Conservation (phyloP, 64 coral and sea anemone species). For the Dendronephthya gigantea region DNA sequence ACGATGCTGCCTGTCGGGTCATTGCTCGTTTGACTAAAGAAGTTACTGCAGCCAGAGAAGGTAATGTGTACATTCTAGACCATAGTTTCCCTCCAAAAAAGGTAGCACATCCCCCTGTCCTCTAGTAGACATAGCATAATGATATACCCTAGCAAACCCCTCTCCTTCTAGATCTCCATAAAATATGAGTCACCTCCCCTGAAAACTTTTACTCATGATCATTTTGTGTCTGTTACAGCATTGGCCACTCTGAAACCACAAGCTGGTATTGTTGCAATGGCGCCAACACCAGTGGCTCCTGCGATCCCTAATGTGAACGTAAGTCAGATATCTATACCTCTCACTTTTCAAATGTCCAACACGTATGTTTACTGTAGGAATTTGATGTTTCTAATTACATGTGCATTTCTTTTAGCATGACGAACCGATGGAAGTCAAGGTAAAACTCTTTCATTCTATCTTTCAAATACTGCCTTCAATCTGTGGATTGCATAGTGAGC, state of each 20-base stretch:
- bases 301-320: slow-evolving; percentile 37
- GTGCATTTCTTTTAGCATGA: not conserved
- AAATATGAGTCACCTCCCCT: not conserved
- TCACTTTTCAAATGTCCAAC: too few species aligned
- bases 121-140: too few species aligned
- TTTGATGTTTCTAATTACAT: too few species aligned
- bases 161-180: not conserved
- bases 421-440: slow-evolving; percentile 10
- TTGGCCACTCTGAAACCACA: slow-evolving; percentile 98
- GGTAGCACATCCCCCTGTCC: too few species aligned
- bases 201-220: not conserved
- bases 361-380: too few species aligned
- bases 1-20: slow-evolving; percentile 98
- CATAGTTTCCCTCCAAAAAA: too few species aligned
- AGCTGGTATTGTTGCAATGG: slow-evolving; percentile 75
- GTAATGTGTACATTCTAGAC: slow-evolving; percentile 14
- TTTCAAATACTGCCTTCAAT: not conserved
- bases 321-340: too few species aligned
- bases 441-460: not conserved
- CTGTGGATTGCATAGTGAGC: too few species aligned
- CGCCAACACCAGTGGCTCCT: slow-evolving; percentile 36
- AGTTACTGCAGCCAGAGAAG: slow-evolving; percentile 97
- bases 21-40: slow-evolving; percentile 93
- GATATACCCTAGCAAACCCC: too few species aligned
- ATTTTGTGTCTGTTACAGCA: slow-evolving; percentile 30